Evolutionary conservation across 2,888 invertebrate species (phyloP), one percentile per base, ranked within the genome.

Genomic region (Eupithecia inturbata): DNA sequence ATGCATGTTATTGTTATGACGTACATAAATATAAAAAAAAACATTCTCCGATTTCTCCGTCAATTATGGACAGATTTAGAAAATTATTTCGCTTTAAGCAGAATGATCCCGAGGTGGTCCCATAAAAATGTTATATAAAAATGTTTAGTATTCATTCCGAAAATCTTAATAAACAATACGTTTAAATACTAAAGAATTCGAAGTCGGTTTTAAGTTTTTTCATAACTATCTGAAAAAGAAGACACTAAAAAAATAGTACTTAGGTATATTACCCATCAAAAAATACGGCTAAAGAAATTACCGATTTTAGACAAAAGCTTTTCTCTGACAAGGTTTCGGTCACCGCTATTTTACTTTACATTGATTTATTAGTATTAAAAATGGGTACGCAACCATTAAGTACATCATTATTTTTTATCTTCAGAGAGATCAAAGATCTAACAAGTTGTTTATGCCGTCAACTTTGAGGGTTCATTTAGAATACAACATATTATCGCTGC

Each of bases 401-500:
- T 57, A 26, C 12, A 67, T 67, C 45, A 22, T 67, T 67, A 66
- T 66, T 39, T 57, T 63, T 64, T 26, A 26, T 41, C 66, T 26
- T 36, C 66, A 41, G 19, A 66, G 39, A 66, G 39, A 66, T 66
- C 66, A 36, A 66, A 66, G 36, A 41, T 66, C 64, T 39, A 39
- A 22, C 22, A 66, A 36, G 9, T 66, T 66, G 66, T 26, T 66
- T 66, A 66, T 5, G 26, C 22, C 12, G 10, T 66, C 39, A 66
- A 66, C 1, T 66, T 39, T 39, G 14, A 39, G 66, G 66, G 22
- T 16, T 22, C 36, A 6, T 66, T 66, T 26, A 41, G 0, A 66
- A 64, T 9, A 22, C 36, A 31, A 5, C 62, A 64, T 36, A 36
- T 64, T 64, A 63, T 63, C 7, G 57, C 57, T 57, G 26, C 14